Conservation (phyloP, 1,140 invertebrate genomes). For the Asbolus verrucosus region DNA sequence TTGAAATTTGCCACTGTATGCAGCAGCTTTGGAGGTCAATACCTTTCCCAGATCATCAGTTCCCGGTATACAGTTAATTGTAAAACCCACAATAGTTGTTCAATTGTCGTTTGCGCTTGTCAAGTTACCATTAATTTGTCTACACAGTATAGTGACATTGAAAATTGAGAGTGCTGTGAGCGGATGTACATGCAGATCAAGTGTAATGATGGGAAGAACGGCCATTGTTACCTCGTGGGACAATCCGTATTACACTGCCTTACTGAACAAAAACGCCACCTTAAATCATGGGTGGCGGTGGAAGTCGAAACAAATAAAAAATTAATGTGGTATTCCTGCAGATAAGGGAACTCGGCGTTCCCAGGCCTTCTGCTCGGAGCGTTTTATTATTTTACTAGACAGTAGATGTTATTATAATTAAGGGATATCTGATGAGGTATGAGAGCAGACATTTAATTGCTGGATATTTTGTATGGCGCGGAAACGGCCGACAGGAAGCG, state of each 20-base stretch:
- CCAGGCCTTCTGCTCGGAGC: conserved; percentile 47
- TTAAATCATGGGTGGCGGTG: conserved; percentile 59
- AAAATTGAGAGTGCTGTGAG: conserved; percentile 62
- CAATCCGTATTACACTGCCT: conserved; percentile 63
- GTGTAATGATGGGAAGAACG: conserved; percentile 63
- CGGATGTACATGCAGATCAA: conserved; percentile 64
- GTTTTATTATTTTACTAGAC: conserved; percentile 56
- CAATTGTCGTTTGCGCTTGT: conserved; percentile 49
- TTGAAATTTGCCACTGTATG: conserved; percentile 14
- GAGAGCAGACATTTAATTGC: conserved; percentile 58
- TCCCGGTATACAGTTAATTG: conserved; percentile 40
- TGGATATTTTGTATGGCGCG: conserved; percentile 22
- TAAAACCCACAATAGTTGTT: conserved; percentile 47
- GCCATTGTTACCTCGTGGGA: conserved; percentile 61
- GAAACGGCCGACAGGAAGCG: conserved; percentile 33
- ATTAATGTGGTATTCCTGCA: conserved; percentile 50
- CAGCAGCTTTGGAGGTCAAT: conserved; percentile 31
- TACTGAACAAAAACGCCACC: conserved; percentile 61
- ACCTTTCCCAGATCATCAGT: conserved; percentile 32
- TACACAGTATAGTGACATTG: conserved; percentile 58
- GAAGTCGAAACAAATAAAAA: conserved; percentile 57
- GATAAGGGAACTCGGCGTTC: conserved; percentile 51
- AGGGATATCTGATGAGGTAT: conserved; percentile 58
- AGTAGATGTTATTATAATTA: conserved; percentile 57
- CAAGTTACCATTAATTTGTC: conserved; percentile 52